phyloP scores from a whole-genome alignment of 2,113 vertebrate genomes.

The Gymnobelideus leadbeateri region DNA sequence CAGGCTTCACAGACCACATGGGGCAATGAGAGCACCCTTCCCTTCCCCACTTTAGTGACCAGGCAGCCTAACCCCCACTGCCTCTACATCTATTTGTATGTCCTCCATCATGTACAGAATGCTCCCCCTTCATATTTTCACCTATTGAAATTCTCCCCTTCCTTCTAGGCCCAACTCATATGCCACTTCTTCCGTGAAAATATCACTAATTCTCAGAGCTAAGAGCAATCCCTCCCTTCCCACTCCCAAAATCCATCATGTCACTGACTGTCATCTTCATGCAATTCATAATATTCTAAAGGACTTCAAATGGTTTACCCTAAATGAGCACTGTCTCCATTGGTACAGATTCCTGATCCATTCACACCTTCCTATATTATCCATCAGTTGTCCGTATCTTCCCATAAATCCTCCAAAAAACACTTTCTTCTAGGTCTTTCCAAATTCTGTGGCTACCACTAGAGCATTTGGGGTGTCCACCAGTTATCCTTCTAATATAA shows the following conservation, averaged over 20 bases:
- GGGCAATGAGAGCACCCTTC: background rate
- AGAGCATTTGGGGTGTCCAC: too few relatives aligned
- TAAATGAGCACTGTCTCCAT: background rate
- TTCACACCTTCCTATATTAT: background rate
- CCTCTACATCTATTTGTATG: background rate
- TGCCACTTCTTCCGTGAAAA: background rate
- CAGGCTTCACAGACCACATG: background rate
- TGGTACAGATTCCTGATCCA: background rate
- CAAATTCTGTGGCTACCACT: too few relatives aligned
- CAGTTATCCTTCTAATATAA: too few relatives aligned
- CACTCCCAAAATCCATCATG: too few relatives aligned
- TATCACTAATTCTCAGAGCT: background rate
- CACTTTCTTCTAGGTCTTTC: too few relatives aligned
- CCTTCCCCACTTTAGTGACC: background rate
- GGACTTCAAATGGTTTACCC: background rate
- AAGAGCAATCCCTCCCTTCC: background rate
- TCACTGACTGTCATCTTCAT: background rate
- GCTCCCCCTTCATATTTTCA: too few relatives aligned
- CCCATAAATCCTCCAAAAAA: too few relatives aligned
- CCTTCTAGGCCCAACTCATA: background rate
- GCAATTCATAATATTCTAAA: background rate
- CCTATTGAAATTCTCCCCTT: background rate
- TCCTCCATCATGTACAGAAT: background rate
- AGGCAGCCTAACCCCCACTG: background rate
- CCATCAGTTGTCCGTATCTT: too few relatives aligned